These are phyloP conservation scores for Blastobasis adustella DNA, from an alignment of 2,888 invertebrate species.

Conservation along the genomic window DNA sequence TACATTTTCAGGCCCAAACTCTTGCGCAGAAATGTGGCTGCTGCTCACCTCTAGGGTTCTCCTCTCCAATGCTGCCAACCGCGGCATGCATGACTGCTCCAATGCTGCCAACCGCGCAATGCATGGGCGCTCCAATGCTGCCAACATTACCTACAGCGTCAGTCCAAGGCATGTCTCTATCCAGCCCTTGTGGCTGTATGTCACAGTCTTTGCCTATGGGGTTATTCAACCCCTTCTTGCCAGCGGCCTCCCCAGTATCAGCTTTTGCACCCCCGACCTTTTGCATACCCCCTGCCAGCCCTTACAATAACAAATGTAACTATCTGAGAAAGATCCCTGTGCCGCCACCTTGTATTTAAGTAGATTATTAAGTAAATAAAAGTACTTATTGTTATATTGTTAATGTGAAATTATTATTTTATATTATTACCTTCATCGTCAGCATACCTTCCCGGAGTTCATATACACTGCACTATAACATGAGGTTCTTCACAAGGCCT, in stretches of 20 bases:
- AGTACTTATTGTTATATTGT: constrained; percentile 1
- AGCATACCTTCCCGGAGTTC: no score
- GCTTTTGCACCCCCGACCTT: constrained; percentile 24
- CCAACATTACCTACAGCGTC: neutral
- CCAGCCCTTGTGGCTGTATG: neutral
- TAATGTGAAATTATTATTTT: neutral
- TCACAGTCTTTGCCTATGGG: constrained; percentile 7
- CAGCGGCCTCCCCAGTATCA: constrained; percentile 28
- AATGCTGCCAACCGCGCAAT: neutral
- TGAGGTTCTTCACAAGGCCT: no score
- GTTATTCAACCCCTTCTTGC: constrained; percentile 22
- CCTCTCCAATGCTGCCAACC: no score
- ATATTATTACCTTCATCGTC: neutral
- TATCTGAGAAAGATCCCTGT: constrained; percentile 49
- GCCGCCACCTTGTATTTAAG: constrained; percentile 45
- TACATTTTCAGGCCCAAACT: no score
- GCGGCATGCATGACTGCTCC: neutral
- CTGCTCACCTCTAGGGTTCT: no score
- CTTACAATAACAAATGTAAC: constrained; percentile 29
- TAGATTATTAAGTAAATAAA: neutral
- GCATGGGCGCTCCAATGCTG: neutral
- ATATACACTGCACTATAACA: no score
- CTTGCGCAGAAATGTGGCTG: no score
- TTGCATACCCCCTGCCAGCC: constrained; percentile 23
- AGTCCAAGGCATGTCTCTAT: neutral